Conservation (phyloP, 2,113 vertebrate species). For the Gobio gobio region DNA sequence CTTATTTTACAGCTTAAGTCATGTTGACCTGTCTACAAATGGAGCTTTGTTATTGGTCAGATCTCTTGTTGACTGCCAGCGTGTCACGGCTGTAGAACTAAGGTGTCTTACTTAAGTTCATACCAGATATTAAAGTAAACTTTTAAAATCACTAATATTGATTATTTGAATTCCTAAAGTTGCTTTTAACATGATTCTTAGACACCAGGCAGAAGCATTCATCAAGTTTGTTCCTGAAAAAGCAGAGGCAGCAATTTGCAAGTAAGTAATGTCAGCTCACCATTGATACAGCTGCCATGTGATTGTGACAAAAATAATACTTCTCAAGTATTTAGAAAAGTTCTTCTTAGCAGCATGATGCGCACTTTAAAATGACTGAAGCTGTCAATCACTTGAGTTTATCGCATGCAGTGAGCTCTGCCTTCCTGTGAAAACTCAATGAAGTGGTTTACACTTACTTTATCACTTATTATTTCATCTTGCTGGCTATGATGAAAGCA, state of each 20-base stretch:
- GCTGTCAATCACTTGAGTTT: background rate
- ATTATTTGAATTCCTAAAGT: background rate
- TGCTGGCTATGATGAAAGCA: background rate
- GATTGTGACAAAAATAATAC: background rate
- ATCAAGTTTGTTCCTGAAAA: conserved; percentile 62
- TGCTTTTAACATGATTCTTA: conserved; percentile 45
- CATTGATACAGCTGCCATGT: background rate
- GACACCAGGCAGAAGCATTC: conserved; percentile 64
- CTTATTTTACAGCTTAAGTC: conserved; percentile 62
- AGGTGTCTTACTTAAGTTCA: conserved; percentile 57
- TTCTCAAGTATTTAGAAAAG: background rate
- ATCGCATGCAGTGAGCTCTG: background rate
- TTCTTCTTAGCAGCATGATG: background rate
- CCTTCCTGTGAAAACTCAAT: background rate
- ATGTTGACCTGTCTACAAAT: conserved; percentile 58
- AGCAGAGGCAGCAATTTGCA: conserved; percentile 65
- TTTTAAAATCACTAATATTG: background rate
- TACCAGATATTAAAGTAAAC: background rate
- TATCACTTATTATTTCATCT: background rate
- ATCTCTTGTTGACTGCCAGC: conserved; percentile 60
- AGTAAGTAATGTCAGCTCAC: conserved; percentile 56
- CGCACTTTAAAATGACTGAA: background rate
- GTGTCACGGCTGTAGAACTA: conserved; percentile 66
- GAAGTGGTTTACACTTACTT: background rate
- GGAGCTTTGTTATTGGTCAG: conserved; percentile 63